Evolutionary conservation across 1,140 invertebrate species (phyloP).

Genomic region (Anastatus disparis): DNA sequence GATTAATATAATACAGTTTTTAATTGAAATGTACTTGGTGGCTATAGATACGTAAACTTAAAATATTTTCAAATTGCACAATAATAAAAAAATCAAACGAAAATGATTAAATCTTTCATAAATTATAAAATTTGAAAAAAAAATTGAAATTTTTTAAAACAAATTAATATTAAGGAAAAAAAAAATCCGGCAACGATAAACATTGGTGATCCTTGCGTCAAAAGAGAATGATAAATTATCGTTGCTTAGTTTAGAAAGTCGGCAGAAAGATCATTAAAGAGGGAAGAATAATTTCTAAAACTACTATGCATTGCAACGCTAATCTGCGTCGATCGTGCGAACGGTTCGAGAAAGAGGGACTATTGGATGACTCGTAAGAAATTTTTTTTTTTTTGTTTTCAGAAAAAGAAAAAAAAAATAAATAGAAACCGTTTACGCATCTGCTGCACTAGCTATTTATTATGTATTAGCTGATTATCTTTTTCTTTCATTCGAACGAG

Average conservation of each 20-base stretch:
- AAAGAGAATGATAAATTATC: constrained; percentile 30
- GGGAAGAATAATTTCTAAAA: constrained; percentile 38
- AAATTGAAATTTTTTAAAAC: background rate
- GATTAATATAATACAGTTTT: too few species aligned
- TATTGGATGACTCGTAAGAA: constrained; percentile 39
- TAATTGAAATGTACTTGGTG: too few species aligned
- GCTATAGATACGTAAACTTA: too few species aligned
- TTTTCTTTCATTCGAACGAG: constrained; percentile 2
- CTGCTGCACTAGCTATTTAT: constrained; percentile 24
- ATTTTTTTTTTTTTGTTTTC: background rate
- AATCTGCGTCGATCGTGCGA: constrained; percentile 46
- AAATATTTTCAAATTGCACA: too few species aligned
- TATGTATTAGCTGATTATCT: constrained; percentile 16
- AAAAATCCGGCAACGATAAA: background rate
- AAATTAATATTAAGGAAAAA: background rate
- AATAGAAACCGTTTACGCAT: constrained; percentile 19
- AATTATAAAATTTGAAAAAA: too few species aligned
- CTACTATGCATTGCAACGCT: constrained; percentile 37
- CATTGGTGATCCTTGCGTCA: constrained; percentile 15
- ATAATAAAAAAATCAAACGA: too few species aligned
- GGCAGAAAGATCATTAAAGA: constrained; percentile 42
- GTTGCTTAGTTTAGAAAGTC: constrained; percentile 25
- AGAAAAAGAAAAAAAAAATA: constrained; percentile 9
- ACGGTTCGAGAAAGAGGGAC: constrained; percentile 49
- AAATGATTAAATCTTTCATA: too few species aligned